Base-by-base conservation (phyloP, 2,888 invertebrate genomes). In the Limulus polyphemus region DNA sequence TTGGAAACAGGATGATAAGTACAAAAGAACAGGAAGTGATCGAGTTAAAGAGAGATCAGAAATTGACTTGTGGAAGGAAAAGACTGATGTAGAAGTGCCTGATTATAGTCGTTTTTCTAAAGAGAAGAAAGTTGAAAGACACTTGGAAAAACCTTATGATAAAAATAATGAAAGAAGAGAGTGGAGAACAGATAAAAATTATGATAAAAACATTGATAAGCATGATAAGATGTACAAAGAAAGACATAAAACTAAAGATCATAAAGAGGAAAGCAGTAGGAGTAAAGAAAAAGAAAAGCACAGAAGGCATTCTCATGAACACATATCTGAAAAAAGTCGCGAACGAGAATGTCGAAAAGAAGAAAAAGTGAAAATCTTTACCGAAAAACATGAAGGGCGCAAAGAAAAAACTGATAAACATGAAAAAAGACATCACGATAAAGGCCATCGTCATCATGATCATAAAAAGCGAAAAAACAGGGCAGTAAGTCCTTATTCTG, bases 281-380 rank as follows among this genome's bases (percentile, higher is more conserved):
- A 58, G 60, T 11, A 56, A 67, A 57, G 68, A 68, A 49, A 69
- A 69, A 66, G 62, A 66, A 60, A 65, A 70, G 61, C 65, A 65
- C 65, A 58, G 47, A 52, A 32, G 32, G 32, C 61, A 65, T 62
- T 17, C 51, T 48, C 58, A 17, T 61, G 64, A 64, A 48, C 57
- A 58, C 49, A 63, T 63, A 47, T 61, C 56, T 49, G 66, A 66
- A 46, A 64, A 62, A 49, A 61, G 62, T 17, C 52, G 63, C 47
- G 63, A 63, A 56, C 61, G 62, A 55, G 63, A 65, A 60, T 63
- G 62, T n/a, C 56, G 64, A 49, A 66, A 66, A 60, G 64, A 66
- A 56, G 65, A 65, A 51, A 65, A 65, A 52, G 51, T 65, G 14
- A 65, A 65, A 61, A 65, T 63, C 56, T 62, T 63, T 47, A 60